Conservation (phyloP, 2,888 invertebrate species). For the Andrena chrysosceles region DNA sequence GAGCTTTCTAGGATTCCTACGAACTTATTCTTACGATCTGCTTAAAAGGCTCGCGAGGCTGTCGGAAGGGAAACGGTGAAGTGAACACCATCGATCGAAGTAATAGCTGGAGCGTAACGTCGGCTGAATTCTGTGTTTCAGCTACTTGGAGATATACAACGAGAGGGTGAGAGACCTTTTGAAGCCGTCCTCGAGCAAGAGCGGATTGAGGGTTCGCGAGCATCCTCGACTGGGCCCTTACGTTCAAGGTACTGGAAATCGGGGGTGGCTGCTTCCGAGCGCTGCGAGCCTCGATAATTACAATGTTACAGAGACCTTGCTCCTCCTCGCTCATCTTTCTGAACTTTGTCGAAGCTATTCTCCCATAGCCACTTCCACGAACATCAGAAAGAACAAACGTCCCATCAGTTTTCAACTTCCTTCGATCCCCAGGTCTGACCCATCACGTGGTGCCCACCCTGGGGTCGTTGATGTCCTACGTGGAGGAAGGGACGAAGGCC, state of each 20-base stretch:
- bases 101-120: constrained; percentile 16
- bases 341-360: neutral
- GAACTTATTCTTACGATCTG: too few species aligned
- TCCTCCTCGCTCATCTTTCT: neutral
- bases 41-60: neutral
- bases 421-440: constrained; percentile 87
- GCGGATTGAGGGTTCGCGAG: constrained; percentile 90
- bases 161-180: constrained; percentile 91
- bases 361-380: neutral
- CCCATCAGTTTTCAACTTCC: neutral
- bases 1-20: neutral
- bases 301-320: neutral
- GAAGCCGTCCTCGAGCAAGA: constrained; percentile 79
- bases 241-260: constrained; percentile 88
- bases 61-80: neutral
- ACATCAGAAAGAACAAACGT: neutral
- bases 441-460: constrained; percentile 87
- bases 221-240: constrained; percentile 92
- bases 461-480: constrained; percentile 87
- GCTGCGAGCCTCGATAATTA: constrained; percentile 23
- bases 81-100: constrained; percentile 40
- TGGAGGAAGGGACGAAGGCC: constrained; percentile 87
- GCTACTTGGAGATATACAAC: constrained; percentile 87
- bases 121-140: constrained; percentile 63
- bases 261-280: constrained; percentile 8